A percentile compares a stretch with the other conserved stretches of the same genome.
phyloP scores from a whole-genome alignment of 2,888 invertebrate genomes.

The Chalcosyrphus nemorum region DNA sequence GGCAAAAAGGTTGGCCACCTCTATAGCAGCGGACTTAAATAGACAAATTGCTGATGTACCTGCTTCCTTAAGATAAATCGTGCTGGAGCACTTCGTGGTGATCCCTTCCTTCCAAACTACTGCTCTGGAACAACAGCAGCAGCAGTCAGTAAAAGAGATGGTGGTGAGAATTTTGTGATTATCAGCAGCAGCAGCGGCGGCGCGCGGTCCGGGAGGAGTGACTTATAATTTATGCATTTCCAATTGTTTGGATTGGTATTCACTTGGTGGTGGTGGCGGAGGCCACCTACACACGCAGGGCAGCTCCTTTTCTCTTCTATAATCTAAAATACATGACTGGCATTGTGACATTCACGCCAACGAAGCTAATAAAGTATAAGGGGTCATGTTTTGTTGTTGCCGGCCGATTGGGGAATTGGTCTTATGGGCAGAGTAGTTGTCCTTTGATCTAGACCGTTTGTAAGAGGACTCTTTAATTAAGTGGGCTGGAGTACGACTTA shows the following conservation, averaged over 20 bases:
- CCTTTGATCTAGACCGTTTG: no score
- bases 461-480: no score
- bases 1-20: slow-evolving; percentile 28
- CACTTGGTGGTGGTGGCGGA: slow-evolving; percentile 29
- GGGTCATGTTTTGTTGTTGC: slow-evolving; percentile 2
- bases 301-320: background rate
- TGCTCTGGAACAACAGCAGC: background rate
- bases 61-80: slow-evolving; percentile 69
- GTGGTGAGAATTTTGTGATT: slow-evolving; percentile 50
- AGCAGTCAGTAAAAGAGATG: background rate
- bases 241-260: slow-evolving; percentile 67
- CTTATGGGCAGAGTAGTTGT: no score
- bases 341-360: slow-evolving; percentile 66
- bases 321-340: slow-evolving; percentile 49
- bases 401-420: background rate
- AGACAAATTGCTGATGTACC: slow-evolving; percentile 73
- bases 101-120: slow-evolving; percentile 50
- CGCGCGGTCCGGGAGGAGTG: slow-evolving; percentile 23
- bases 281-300: slow-evolving; percentile 64
- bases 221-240: slow-evolving; percentile 71
- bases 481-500: no score
- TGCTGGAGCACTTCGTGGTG: slow-evolving; percentile 68
- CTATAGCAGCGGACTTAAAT: slow-evolving; percentile 60
- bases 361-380: slow-evolving; percentile 40
- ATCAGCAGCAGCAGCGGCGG: no score